Conservation (phyloP, 2,797 vertebrate genomes). For the Sebastes hubbsi region DNA sequence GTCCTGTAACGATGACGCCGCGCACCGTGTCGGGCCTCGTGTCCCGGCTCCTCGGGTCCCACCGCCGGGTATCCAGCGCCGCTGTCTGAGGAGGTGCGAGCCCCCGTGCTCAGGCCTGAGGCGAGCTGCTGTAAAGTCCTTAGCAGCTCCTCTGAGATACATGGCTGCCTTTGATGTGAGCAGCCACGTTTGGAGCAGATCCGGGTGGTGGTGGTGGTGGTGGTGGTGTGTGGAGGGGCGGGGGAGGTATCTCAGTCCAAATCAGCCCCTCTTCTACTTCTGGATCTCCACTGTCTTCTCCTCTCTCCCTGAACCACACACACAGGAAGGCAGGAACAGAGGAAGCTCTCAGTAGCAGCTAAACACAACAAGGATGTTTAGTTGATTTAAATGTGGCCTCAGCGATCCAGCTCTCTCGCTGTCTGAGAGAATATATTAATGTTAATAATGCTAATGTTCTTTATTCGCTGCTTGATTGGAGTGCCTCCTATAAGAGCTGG, state of each 20-base stretch:
- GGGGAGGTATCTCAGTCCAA: slow-evolving; percentile 33
- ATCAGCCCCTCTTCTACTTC: slow-evolving; percentile 46
- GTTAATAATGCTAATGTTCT: slow-evolving; percentile 21
- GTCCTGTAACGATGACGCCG: slow-evolving; percentile 35
- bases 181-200: slow-evolving; percentile 77
- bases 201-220: slow-evolving; percentile 45
- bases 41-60: slow-evolving; percentile 47
- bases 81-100: slow-evolving; percentile 62
- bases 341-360: neutral
- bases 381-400: neutral
- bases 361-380: neutral
- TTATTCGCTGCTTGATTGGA: slow-evolving; percentile 20
- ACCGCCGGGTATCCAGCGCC: slow-evolving; percentile 66
- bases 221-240: neutral
- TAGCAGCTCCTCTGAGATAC: slow-evolving; percentile 80
- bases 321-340: neutral
- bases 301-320: neutral
- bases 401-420: neutral
- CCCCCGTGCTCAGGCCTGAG: slow-evolving; percentile 63
- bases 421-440: slow-evolving; percentile 13
- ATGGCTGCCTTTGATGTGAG: slow-evolving; percentile 82
- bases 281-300: slow-evolving; percentile 4
- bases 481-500: neutral
- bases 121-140: slow-evolving; percentile 78
- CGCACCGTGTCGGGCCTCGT: slow-evolving; percentile 16